Conservation (phyloP, 2,113 vertebrate species). For the Hypocryptadius cinnamomeus region DNA sequence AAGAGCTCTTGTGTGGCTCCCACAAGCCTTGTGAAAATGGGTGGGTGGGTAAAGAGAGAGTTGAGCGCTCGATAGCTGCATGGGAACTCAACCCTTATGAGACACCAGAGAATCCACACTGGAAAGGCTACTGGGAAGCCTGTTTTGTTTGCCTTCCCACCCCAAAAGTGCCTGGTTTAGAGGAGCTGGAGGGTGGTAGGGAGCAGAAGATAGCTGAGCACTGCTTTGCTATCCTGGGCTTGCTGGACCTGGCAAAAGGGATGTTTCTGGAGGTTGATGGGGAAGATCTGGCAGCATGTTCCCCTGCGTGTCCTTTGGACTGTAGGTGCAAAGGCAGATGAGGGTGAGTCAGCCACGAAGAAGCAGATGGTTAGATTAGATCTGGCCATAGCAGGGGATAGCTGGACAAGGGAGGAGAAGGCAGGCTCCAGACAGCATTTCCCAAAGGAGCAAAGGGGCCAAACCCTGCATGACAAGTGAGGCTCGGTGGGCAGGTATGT, state of each 20-base stretch:
- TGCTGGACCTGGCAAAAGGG: not conserved
- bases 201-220: not conserved
- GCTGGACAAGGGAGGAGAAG: not conserved
- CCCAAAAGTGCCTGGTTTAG: not conserved
- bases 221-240: not conserved
- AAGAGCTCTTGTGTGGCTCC: constrained; percentile 5
- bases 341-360: not conserved
- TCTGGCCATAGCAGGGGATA: not conserved
- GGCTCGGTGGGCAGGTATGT: not conserved
- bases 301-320: not conserved
- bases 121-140: not conserved
- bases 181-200: not conserved
- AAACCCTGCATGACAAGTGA: not conserved
- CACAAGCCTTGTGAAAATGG: constrained; percentile 22
- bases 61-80: not conserved
- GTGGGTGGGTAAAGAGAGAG: constrained; percentile 36
- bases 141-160: not conserved
- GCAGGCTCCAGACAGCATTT: not conserved
- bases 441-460: not conserved
- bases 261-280: not conserved
- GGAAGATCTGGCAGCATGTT: not conserved
- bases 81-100: not conserved
- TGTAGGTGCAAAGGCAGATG: not conserved
- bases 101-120: not conserved
- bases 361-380: not conserved